Evolutionary conservation across 2,113 vertebrate genomes (phyloP).

Genomic region (Macrotis lagotis): DNA sequence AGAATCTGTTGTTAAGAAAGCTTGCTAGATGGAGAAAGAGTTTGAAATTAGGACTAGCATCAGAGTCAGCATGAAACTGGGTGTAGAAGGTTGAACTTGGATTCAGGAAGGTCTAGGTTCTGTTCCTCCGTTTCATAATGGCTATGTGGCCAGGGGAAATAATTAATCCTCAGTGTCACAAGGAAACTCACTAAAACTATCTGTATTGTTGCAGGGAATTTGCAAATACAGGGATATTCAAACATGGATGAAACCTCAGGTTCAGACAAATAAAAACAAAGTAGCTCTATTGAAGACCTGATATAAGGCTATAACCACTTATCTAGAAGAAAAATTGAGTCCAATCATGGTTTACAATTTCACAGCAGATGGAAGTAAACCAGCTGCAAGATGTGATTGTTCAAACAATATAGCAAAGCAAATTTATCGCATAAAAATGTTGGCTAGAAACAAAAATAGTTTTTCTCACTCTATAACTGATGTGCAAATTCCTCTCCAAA

Average conservation of each 20-base stretch:
- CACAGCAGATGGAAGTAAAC: constrained; percentile 36
- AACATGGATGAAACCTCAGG: neutral
- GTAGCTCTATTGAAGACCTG: constrained; percentile 4
- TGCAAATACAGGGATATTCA: neutral
- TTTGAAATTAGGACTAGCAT: constrained; percentile 9
- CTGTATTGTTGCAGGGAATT: neutral
- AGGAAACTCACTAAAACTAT: neutral
- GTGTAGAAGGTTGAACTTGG: neutral
- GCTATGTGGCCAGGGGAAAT: neutral
- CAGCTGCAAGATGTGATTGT: constrained; percentile 27
- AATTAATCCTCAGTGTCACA: neutral
- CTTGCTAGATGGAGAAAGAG: constrained; percentile 3
- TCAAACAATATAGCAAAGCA: constrained; percentile 51
- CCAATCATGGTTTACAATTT: constrained; percentile 45
- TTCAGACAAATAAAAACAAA: neutral
- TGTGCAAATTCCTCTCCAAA: constrained; percentile 56
- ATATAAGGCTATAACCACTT: constrained; percentile 52
- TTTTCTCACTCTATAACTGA: constrained; percentile 62
- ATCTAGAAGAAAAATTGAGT: constrained; percentile 48
- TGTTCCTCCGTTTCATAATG: neutral
- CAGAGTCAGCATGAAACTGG: neutral
- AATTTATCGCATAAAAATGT: constrained; percentile 44
- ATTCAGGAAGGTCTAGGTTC: neutral
- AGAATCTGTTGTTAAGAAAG: constrained; percentile 52
- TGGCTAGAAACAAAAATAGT: constrained; percentile 16